phyloP scores from a whole-genome alignment of 2,113 vertebrate species.

The Scytalopus superciliaris region DNA sequence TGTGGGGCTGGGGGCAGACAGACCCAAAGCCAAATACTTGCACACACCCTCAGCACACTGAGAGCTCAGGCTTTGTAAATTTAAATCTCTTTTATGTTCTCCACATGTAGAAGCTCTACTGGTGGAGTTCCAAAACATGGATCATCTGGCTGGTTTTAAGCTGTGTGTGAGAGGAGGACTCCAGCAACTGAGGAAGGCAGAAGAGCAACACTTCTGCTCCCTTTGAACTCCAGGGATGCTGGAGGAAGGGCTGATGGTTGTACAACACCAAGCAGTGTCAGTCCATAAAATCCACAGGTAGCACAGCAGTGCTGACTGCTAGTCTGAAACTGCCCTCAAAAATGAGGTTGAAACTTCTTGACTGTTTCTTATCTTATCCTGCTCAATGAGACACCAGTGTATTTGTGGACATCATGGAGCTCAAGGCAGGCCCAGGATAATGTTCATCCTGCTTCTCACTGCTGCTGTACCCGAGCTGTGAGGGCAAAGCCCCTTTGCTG shows the following conservation, averaged over 20 bases:
- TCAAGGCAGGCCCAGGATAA: background rate
- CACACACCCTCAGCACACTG: background rate
- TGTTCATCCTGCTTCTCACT: fast-evolving
- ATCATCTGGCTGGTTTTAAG: background rate
- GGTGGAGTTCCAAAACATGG: background rate
- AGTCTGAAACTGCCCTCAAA: background rate
- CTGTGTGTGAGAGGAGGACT: background rate
- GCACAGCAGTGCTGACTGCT: background rate
- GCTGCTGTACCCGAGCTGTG: background rate
- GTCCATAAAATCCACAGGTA: background rate
- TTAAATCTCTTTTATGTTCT: background rate
- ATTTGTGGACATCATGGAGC: background rate
- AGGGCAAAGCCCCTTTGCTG: background rate
- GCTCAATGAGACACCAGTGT: background rate
- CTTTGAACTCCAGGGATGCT: background rate
- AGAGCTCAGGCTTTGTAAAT: background rate
- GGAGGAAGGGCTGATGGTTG: background rate
- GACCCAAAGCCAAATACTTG: background rate
- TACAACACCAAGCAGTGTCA: fast-evolving
- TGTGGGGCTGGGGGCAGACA: fast-evolving
- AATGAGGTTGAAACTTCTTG: background rate
- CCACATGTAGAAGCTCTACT: background rate
- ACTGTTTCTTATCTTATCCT: background rate
- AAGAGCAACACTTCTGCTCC: background rate
- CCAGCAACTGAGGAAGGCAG: background rate